Base-by-base conservation (phyloP, 1,140 invertebrate genomes). In the Lepidurus arcticus region DNA sequence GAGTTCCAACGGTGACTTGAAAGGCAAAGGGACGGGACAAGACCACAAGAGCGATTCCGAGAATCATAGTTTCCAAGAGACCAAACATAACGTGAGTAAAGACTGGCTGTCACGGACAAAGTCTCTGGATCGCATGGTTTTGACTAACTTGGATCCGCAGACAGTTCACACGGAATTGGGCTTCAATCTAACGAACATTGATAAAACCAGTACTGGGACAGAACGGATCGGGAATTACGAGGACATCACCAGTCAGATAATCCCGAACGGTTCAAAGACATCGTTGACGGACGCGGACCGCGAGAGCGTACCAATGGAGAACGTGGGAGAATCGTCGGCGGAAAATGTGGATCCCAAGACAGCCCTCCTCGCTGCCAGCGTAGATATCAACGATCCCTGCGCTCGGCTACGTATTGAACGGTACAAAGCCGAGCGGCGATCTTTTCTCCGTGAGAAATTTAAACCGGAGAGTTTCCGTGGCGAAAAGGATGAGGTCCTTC, bases 401-500 rank as follows among this genome's bases (percentile, higher is more conserved):
- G 86, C 92, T 79, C 85, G 92, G 42, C 92, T 93, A 82, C 85
- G 93, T 73, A 96, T 96, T 80, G 93, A 95, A 84, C 92, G 92
- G 83, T 96, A 96, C 83, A 97, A 97, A 86, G 93, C 95, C 83
- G 94, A 96, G 83, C 86, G 94, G n/a, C 87, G 94, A 77, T 91
- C 90, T 76, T 93, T 94, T 82, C 84, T 96, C 26, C 88, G 93
- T 43, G 93, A 96, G 82, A 95, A 95, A 84, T 94, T 93, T 82
- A 90, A 92, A 78, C 92, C 92, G 0, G 93, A 96, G 82, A 92
- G 92, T 26, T 93, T 95, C 79, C 88, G 91, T 65, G 87, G 89
- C 79, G 85, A 88, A 74, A 88, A 89, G 81, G 83, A 84, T 42
- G 87, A 88, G 78, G 83, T 82, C 76, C 77, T 81, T n/a, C 47